A percentile compares a stretch with the other conserved stretches of the same genome.
phyloP scores from a whole-genome alignment of 2,888 invertebrate genomes.

The Tyria jacobaeae region DNA sequence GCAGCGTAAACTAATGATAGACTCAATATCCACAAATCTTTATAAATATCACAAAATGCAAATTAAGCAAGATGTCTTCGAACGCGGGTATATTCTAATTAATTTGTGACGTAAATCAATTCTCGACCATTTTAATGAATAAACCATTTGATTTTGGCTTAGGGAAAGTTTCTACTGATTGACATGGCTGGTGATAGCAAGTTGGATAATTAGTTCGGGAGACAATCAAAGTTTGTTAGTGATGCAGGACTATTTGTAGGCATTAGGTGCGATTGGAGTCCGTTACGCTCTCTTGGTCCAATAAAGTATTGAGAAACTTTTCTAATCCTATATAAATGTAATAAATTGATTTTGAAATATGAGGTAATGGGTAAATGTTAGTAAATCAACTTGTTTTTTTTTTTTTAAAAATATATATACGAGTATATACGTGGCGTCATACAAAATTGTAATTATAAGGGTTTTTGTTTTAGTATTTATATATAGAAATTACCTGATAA shows the following conservation, averaged over 20 bases:
- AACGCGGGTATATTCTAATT: constrained; percentile 35
- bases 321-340: not conserved
- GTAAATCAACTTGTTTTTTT: too few species aligned
- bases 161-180: constrained; percentile 60
- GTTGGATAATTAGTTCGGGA: constrained; percentile 60
- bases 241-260: constrained; percentile 27
- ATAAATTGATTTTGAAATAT: too few species aligned
- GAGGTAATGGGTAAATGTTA: too few species aligned
- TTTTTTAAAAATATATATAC: too few species aligned
- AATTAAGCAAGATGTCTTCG: constrained; percentile 21
- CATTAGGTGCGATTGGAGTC: constrained; percentile 15
- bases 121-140: constrained; percentile 45
- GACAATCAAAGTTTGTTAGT: constrained; percentile 56
- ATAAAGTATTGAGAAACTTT: not conserved
- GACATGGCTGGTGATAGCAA: constrained; percentile 42
- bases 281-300: not conserved
- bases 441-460: too few species aligned
- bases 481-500: constrained; percentile 75
- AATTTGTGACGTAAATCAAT: constrained; percentile 36
- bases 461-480: not conserved
- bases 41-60: constrained; percentile 21
- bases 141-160: constrained; percentile 59
- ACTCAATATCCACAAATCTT: constrained; percentile 13
- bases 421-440: too few species aligned
- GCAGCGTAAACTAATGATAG: constrained; percentile 4